Conservation (phyloP, 2,888 invertebrate genomes). For the Erpobdella octoculata region DNA sequence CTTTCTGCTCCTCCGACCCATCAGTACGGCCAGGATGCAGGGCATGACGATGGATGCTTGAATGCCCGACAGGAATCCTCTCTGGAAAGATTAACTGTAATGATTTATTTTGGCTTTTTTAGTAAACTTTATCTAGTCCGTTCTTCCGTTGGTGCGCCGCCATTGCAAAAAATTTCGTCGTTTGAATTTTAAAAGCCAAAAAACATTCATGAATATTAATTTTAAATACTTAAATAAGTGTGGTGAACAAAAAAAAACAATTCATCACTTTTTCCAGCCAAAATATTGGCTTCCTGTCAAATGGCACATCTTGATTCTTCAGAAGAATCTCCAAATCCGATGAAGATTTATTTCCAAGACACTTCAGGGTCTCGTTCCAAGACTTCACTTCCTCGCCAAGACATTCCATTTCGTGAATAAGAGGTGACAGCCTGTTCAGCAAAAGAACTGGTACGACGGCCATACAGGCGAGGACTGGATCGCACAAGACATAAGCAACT, state of each 20-base stretch:
- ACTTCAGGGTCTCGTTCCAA: constrained; percentile 31
- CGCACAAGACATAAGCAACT: constrained; percentile 37
- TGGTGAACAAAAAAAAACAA: neutral
- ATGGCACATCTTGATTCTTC: neutral
- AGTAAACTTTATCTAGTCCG: neutral
- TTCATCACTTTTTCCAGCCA: constrained; percentile 3
- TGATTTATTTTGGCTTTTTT: neutral
- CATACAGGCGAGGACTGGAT: constrained; percentile 38
- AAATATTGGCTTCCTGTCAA: neutral
- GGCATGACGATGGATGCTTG: constrained; percentile 35
- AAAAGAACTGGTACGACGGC: constrained; percentile 36
- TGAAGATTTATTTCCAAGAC: constrained; percentile 25
- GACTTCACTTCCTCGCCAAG: constrained; percentile 10
- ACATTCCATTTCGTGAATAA: constrained; percentile 32
- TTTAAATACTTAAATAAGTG: too few species aligned
- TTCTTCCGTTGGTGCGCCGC: neutral
- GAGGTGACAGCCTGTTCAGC: constrained; percentile 34
- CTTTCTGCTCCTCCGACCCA: constrained; percentile 38
- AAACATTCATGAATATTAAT: too few species aligned
- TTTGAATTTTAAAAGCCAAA: too few species aligned
- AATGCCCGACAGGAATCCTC: constrained; percentile 32
- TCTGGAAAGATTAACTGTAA: constrained; percentile 27
- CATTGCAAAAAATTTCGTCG: neutral
- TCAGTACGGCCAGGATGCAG: constrained; percentile 34
- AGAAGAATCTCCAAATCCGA: neutral